Percentiles rank a stretch among this genome's conserved stretches.
Conservation (phyloP, 2,888 invertebrate genomes). For the Epirrita christyi region DNA sequence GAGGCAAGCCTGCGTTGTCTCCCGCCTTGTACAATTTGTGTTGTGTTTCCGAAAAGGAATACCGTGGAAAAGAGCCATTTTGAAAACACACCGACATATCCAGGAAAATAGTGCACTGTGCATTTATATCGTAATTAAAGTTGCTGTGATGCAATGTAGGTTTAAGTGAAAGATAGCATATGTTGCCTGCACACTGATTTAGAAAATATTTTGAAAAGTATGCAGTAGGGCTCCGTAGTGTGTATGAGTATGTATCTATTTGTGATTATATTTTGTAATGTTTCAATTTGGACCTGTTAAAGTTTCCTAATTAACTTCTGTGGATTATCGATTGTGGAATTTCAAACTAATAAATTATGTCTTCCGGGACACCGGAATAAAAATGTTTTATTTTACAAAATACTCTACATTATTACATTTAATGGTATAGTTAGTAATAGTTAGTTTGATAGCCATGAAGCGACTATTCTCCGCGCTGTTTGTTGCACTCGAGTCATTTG, state of each 20-base stretch:
- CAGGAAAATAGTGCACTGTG: slow-evolving; percentile 76
- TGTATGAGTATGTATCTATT: slow-evolving; percentile 56
- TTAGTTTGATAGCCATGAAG: slow-evolving; percentile 59
- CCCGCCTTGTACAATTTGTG: slow-evolving; percentile 87
- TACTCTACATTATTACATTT: slow-evolving; percentile 6
- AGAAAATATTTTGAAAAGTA: slow-evolving; percentile 56
- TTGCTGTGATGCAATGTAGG: slow-evolving; percentile 66
- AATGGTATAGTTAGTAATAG: slow-evolving; percentile 2
- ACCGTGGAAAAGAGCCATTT: slow-evolving; percentile 94
- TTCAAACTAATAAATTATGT: slow-evolving; percentile 79
- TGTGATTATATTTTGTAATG: slow-evolving; percentile 76
- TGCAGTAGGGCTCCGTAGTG: slow-evolving; percentile 70
- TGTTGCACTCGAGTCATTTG: slow-evolving; percentile 68
- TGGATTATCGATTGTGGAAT: slow-evolving; percentile 79
- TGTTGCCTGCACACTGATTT: slow-evolving; percentile 64
- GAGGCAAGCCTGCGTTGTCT: slow-evolving; percentile 46
- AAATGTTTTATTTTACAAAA: slow-evolving; percentile 52
- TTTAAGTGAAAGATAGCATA: slow-evolving; percentile 65
- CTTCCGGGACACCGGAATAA: slow-evolving; percentile 62
- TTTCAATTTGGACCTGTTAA: slow-evolving; percentile 70
- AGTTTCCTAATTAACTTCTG: slow-evolving; percentile 75
- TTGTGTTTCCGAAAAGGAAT: slow-evolving; percentile 94
- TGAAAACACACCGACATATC: slow-evolving; percentile 92
- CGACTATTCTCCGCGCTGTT: slow-evolving; percentile 61
- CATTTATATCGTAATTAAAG: slow-evolving; percentile 63